Evolutionary conservation across 2,888 invertebrate genomes (phyloP).

Genomic region (Erebia epiphron): DNA sequence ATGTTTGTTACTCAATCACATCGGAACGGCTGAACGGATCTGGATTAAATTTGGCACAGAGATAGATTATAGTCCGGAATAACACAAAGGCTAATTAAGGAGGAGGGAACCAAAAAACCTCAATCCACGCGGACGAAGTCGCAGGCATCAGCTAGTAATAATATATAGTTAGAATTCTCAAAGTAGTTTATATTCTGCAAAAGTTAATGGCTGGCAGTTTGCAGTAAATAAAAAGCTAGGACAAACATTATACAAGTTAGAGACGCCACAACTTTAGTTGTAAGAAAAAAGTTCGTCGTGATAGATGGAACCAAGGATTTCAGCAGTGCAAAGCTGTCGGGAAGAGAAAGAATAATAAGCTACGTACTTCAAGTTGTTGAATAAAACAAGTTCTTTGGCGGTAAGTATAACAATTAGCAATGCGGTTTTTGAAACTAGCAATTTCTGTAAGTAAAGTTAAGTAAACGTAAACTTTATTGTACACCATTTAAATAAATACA

Average conservation of each 20-base stretch:
- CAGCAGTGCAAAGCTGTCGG: conserved; percentile 30
- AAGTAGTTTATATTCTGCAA: conserved; percentile 21
- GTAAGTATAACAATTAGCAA: background rate
- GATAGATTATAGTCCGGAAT: too few relatives aligned
- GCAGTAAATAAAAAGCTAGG: conserved; percentile 23
- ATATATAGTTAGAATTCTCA: conserved; percentile 6
- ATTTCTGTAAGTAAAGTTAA: too few relatives aligned
- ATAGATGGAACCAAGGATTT: conserved; percentile 25
- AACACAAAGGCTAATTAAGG: too few relatives aligned
- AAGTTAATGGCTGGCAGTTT: conserved; percentile 26
- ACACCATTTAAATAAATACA: too few relatives aligned
- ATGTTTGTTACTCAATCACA: too few relatives aligned
- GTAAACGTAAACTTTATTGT: too few relatives aligned
- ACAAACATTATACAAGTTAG: conserved; percentile 28
- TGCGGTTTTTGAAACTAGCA: background rate
- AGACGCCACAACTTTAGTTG: conserved; percentile 30
- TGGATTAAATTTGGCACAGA: too few relatives aligned
- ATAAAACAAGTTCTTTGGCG: background rate
- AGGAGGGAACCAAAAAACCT: too few relatives aligned
- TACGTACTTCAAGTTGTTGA: conserved; percentile 9
- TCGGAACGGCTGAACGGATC: too few relatives aligned
- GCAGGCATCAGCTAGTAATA: too few relatives aligned
- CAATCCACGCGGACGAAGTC: too few relatives aligned
- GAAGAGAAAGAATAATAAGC: conserved; percentile 28
- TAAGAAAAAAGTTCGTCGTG: conserved; percentile 31